Percentiles rank a stretch among this genome's conserved stretches.
Conservation (phyloP, 1,140 invertebrate genomes). For the Drosophila novamexicana region DNA sequence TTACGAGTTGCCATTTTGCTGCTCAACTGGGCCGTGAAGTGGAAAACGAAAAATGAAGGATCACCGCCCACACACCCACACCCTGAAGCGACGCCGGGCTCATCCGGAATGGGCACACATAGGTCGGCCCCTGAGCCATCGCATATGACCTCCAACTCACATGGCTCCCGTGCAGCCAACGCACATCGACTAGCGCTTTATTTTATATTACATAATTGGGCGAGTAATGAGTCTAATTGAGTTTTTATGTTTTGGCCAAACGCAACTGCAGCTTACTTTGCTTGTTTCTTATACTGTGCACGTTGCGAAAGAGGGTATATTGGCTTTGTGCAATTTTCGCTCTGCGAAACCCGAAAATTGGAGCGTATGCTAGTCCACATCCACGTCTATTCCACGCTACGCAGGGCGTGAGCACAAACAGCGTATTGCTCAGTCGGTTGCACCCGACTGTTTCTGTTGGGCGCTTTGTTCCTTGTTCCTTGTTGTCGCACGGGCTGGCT, state of each 20-base stretch:
- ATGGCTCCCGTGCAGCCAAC: not conserved
- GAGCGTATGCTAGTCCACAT: too few species aligned
- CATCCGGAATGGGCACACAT: not conserved
- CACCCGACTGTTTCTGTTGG: not conserved
- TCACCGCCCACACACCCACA: slow-evolving; percentile 23
- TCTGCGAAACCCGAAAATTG: not conserved
- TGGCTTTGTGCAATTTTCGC: not conserved
- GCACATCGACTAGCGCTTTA: slow-evolving; percentile 56
- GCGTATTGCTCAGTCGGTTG: not conserved
- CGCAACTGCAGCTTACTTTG: slow-evolving; percentile 20
- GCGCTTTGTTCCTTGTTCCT: not conserved
- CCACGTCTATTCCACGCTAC: too few species aligned
- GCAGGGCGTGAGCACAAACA: not conserved
- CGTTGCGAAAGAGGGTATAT: not conserved
- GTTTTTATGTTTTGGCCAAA: slow-evolving; percentile 79
- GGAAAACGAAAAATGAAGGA: slow-evolving; percentile 48
- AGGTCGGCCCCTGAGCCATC: not conserved
- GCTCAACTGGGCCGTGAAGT: slow-evolving; percentile 76
- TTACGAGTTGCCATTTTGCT: slow-evolving; percentile 80
- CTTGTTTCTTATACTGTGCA: not conserved
- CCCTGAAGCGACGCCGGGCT: not conserved
- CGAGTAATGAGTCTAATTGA: slow-evolving; percentile 84
- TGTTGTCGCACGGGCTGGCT: slow-evolving; percentile 14
- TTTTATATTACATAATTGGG: slow-evolving; percentile 84
- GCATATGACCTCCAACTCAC: not conserved